Evolutionary conservation across 64 coral and sea anemone species (phyloP).

Genomic region (Pachyseris speciosa): DNA sequence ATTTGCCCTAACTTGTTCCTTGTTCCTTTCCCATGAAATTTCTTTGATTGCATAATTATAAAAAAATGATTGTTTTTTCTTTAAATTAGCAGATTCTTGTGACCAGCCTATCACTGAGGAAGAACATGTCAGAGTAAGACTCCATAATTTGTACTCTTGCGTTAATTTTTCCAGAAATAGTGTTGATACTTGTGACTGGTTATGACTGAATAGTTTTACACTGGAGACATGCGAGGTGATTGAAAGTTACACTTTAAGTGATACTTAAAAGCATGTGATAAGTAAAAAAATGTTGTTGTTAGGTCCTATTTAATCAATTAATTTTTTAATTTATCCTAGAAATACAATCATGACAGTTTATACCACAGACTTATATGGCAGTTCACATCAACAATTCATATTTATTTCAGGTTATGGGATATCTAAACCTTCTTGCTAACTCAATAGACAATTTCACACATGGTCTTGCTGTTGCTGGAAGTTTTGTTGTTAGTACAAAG

Average conservation of each 20-base stretch:
- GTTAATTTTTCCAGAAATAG: neutral
- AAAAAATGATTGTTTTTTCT: too few relatives aligned
- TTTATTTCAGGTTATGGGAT: constrained; percentile 88
- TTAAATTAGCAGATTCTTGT: constrained; percentile 1
- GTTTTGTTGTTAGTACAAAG: constrained; percentile 97
- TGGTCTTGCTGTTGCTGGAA: constrained; percentile 95
- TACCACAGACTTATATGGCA: neutral
- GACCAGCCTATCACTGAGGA: neutral
- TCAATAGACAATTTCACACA: constrained; percentile 99
- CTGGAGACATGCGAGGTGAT: too few relatives aligned
- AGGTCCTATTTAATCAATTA: too few relatives aligned
- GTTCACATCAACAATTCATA: neutral
- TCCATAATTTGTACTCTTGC: neutral
- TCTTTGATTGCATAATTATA: too few relatives aligned
- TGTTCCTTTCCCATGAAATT: too few relatives aligned
- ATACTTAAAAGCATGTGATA: too few relatives aligned
- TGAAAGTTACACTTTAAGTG: too few relatives aligned
- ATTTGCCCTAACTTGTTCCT: too few relatives aligned
- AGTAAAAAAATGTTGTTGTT: too few relatives aligned
- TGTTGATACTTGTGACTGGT: too few relatives aligned
- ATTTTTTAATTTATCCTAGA: too few relatives aligned
- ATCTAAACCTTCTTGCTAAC: constrained; percentile 94
- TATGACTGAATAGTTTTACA: too few relatives aligned
- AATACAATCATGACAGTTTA: neutral
- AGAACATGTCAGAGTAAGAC: constrained; percentile 43